A percentile compares a stretch with the other conserved stretches of the same genome.
phyloP scores from a whole-genome alignment of 2,797 vertebrate species.

The Bothrops alternatus region DNA sequence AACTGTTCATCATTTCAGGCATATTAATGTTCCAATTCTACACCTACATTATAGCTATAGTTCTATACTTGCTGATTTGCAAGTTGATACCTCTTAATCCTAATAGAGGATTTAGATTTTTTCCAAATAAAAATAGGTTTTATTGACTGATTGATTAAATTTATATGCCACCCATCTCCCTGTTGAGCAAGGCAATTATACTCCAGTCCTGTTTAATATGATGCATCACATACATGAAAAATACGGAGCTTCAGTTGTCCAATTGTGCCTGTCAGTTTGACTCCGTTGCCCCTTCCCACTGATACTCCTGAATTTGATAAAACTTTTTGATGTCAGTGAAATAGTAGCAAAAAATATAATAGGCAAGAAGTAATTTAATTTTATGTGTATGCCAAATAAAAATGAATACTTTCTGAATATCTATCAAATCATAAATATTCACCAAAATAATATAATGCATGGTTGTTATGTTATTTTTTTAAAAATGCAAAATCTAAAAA shows the following conservation, averaged over 20 bases:
- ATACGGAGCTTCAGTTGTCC: not conserved
- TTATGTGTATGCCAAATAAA: not conserved
- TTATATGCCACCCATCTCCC: not conserved
- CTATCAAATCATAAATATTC: not conserved
- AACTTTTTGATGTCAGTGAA: conserved; percentile 17
- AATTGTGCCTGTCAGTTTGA: not conserved
- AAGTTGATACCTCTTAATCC: not conserved
- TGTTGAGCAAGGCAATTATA: not conserved
- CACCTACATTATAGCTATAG: not conserved
- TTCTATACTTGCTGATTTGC: not conserved
- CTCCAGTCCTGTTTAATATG: not conserved
- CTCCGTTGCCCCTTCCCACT: too few species aligned
- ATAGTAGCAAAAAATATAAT: not conserved
- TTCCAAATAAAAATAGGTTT: not conserved
- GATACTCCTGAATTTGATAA: not conserved
- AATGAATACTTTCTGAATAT: conserved; percentile 3
- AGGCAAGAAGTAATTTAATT: not conserved
- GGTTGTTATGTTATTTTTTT: not conserved
- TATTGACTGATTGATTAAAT: not conserved
- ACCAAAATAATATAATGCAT: not conserved
- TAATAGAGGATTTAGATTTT: not conserved
- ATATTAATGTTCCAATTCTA: not conserved
- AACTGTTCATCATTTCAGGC: not conserved
- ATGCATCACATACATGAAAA: not conserved
- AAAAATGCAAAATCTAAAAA: too few species aligned